Base-by-base conservation (phyloP, 2,888 invertebrate species). In the Pachydiplax longipennis region DNA sequence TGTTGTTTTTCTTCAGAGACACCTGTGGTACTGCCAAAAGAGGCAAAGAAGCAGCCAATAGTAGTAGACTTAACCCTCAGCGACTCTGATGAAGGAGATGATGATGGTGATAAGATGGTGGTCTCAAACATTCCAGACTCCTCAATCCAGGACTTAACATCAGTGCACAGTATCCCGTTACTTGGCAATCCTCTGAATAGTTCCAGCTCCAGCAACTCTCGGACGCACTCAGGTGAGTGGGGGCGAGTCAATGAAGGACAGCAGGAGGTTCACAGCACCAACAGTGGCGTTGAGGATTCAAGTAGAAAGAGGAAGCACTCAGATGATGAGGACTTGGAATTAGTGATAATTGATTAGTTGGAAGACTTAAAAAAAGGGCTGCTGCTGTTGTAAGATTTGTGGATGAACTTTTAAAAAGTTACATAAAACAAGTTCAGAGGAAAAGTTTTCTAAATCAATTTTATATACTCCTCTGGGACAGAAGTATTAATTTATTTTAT, bases 51-150 rank as follows among this genome's bases (percentile, higher is more conserved):
- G 65, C 90, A 87, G 35, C 91, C 93, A 82, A 93, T 93, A 0
- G 94, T 95, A 3, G 96, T 97, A 35, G 97, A 97, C 94, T 94
- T 97, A 92, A 97, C 97, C 0, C 92, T 95, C n/a, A 97, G 97
- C 0, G 97, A 97, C 94, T 96, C 96, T 0, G 97, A 97, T 91
- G 92, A 92, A 25, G 95, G 95, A 91, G 92, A 92, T 25, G 95
- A 95, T 91, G 96, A 96, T 92, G 96, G 96, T 22, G 95, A 96
- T 92, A 96, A 87, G 61, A 87, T 87, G 61, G 87, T 61, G 18
- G 61, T 87, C 35, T 35, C 87, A 18, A 87, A 37, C 87, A 87
- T 87, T 87, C 87, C 87, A 35, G 87, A 87, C 87, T 87, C 65
- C 10, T 87, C 87, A 18, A 37, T 65, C 87, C 87, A 48, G 65